Percentiles rank a stretch among this genome's conserved stretches.
These are phyloP conservation scores for Lycaon pictus DNA, from an alignment of 2,113 vertebrate species.

Conservation along the genomic window DNA sequence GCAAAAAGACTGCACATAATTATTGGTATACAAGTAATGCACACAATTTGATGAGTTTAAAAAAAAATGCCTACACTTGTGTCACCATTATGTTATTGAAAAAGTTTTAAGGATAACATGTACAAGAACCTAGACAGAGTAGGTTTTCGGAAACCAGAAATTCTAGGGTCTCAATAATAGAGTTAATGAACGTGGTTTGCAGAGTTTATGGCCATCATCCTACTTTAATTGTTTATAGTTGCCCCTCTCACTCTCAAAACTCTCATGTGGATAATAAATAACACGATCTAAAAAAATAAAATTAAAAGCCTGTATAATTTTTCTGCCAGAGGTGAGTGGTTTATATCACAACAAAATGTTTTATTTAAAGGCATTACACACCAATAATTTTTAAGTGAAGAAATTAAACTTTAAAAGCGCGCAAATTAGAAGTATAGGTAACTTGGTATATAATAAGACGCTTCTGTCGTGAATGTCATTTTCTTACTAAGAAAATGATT, in stretches of 20 bases:
- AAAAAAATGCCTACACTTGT: background rate
- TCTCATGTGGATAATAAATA: background rate
- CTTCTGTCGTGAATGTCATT: background rate
- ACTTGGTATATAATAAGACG: constrained; percentile 50
- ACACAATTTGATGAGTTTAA: background rate
- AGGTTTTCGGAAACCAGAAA: background rate
- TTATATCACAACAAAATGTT: background rate
- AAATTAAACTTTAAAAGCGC: constrained; percentile 47
- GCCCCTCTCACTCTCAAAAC: background rate
- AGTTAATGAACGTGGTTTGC: background rate
- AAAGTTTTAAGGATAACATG: background rate
- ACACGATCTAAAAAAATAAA: background rate
- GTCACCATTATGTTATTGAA: background rate
- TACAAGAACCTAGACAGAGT: background rate
- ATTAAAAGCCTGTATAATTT: background rate
- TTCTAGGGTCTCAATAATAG: background rate
- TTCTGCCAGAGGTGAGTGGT: constrained; percentile 28
- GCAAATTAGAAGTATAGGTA: constrained; percentile 31
- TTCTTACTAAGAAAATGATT: constrained; percentile 43
- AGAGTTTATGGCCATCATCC: background rate
- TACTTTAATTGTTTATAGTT: background rate
- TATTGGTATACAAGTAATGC: background rate
- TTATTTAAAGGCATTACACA: constrained; percentile 47
- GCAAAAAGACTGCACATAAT: background rate
- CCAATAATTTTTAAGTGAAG: constrained; percentile 38